A percentile compares a stretch with the other conserved stretches of the same genome.
Conservation (phyloP, 2,113 vertebrate species). For the Neolamprologus sp. region DNA sequence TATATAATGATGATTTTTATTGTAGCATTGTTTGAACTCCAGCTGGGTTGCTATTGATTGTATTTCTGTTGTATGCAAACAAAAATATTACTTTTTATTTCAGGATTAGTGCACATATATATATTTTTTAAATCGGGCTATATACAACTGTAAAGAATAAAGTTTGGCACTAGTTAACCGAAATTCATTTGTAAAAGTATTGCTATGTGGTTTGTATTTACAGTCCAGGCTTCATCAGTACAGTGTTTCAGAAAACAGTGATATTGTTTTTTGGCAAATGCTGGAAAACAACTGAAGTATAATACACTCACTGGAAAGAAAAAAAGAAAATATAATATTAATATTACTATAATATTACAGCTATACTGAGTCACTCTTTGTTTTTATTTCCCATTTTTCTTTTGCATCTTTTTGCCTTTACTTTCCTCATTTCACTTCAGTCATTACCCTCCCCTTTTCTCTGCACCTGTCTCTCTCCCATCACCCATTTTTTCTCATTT, state of each 20-base stretch:
- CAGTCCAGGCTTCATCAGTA: background rate
- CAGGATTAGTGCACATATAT: background rate
- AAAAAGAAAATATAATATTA: background rate
- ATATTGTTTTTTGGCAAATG: background rate
- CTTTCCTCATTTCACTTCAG: background rate
- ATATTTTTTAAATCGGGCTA: background rate
- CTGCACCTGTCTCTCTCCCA: background rate
- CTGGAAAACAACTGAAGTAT: background rate
- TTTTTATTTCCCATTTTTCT: background rate
- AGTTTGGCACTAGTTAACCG: background rate
- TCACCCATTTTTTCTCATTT: background rate
- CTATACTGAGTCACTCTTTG: background rate
- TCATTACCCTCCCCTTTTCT: background rate
- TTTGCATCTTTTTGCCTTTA: background rate
- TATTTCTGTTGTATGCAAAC: background rate
- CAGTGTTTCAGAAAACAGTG: background rate
- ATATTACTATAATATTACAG: background rate
- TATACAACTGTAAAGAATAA: background rate
- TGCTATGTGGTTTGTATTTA: background rate
- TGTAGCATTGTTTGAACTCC: background rate
- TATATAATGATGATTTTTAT: slow-evolving; percentile 3
- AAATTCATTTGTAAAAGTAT: background rate
- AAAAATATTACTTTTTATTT: background rate
- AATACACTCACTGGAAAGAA: background rate
- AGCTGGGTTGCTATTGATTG: background rate